A percentile compares a stretch with the other conserved stretches of the same genome.
Conservation (phyloP, 2,888 invertebrate species). For the Julus scandinavius region DNA sequence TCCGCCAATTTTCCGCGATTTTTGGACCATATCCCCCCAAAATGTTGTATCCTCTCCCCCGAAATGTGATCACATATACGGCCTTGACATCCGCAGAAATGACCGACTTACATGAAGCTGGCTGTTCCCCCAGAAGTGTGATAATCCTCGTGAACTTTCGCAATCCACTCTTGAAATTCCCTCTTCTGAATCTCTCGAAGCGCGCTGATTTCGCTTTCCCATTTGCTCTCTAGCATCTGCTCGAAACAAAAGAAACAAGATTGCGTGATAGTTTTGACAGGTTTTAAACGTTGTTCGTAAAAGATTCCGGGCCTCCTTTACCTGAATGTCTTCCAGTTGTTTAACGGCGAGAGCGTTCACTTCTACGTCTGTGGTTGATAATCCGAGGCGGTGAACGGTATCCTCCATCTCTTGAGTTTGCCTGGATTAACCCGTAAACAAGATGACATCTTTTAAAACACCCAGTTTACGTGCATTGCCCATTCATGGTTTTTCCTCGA, state of each 20-base stretch:
- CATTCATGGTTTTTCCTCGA: background rate
- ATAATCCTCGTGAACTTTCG: slow-evolving; percentile 79
- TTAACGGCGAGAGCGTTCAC: slow-evolving; percentile 85
- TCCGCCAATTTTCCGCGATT: no score
- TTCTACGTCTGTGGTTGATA: slow-evolving; percentile 81
- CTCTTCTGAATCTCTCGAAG: slow-evolving; percentile 85
- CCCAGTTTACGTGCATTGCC: background rate
- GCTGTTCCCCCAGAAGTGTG: slow-evolving; percentile 69
- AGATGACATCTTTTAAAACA: background rate
- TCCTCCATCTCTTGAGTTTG: slow-evolving; percentile 91
- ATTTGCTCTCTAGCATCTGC: slow-evolving; percentile 83
- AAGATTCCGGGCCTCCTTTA: slow-evolving; percentile 63
- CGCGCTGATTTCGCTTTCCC: slow-evolving; percentile 81
- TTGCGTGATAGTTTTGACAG: background rate
- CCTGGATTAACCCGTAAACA: slow-evolving; percentile 65
- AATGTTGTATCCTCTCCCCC: no score
- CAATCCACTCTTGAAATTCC: slow-evolving; percentile 90
- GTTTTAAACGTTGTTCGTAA: slow-evolving; percentile 1
- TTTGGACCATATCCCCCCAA: no score
- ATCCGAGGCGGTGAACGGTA: slow-evolving; percentile 81
- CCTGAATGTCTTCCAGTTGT: slow-evolving; percentile 70
- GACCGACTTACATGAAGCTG: slow-evolving; percentile 26
- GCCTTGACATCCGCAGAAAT: background rate
- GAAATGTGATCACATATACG: no score
- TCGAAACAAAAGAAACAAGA: background rate